Base-by-base conservation (phyloP, 2,888 invertebrate genomes). In the Temnothorax rugatulus region DNA sequence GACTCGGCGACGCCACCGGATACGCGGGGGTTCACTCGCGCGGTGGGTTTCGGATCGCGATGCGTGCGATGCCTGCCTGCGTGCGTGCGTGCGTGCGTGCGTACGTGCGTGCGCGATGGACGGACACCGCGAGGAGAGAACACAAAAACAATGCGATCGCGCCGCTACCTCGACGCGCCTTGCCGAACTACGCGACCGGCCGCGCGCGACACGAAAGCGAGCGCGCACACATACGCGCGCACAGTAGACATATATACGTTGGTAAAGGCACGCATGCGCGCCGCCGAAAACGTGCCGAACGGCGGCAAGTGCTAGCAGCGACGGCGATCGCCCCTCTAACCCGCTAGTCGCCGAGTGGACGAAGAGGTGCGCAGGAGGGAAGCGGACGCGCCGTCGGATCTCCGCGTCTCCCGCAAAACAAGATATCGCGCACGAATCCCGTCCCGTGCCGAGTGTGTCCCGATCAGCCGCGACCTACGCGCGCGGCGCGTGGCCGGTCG, bases 61-160 rank as follows among this genome's bases (percentile, higher is more conserved):
- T 68, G 69, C 86, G 89, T 88, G 71, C 47, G 52, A n/a, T n/a
- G n/a, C n/a, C n/a, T n/a, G n/a, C n/a, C n/a, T 68, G 69, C 86
- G 89, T 88, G 71, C 50, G 54, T 68, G 69, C 86, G 89, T 88
- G 71, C 50, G 54, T 29, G 3, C 29, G 29, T 50, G 41, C 38
- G 71, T 85, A 57, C 84, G 89, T 88, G 73, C 52, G 57, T 34
- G 73, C 57, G 59, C 15, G 5, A 84, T 82, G 66, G 84, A 85
- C 84, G 66, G 84, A 85, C 84, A 87, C 88, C 86, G 81, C n/a
- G 83, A 79, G 52, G n/a, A 4, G 9, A 41, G 44, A 79, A 83
- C 87, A 91, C 90, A 91, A 92, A 93, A 93, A 93, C 92, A 93
- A 92, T 92, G 89, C 92, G 92, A 93, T 85, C 86, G 87, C 86